Percentiles rank a stretch among this genome's conserved stretches.
phyloP scores from a whole-genome alignment of 2,113 vertebrate genomes.

The Percina caprodes region DNA sequence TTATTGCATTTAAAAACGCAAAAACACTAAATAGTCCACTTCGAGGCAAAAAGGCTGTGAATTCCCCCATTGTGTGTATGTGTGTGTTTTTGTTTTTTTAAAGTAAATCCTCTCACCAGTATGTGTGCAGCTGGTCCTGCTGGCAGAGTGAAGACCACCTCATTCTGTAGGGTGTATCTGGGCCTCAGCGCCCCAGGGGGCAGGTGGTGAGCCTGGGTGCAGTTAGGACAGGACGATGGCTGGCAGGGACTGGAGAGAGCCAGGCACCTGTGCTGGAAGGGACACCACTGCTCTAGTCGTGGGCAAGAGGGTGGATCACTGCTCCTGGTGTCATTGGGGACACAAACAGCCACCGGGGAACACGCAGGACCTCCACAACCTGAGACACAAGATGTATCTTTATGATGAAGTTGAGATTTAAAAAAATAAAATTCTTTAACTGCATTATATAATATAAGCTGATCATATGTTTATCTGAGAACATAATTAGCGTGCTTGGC shows the following conservation, averaged over 20 bases:
- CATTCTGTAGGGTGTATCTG: conserved; percentile 76
- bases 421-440: background rate
- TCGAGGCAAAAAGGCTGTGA: background rate
- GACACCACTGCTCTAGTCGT: conserved; percentile 86
- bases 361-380: conserved; percentile 74
- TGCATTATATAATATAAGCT: background rate
- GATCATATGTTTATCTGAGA: background rate
- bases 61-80: too few relatives aligned
- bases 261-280: conserved; percentile 78
- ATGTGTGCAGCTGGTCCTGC: conserved; percentile 85
- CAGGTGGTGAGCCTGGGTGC: conserved; percentile 62
- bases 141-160: conserved; percentile 85
- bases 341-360: conserved; percentile 70
- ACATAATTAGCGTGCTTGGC: background rate
- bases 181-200: conserved; percentile 68
- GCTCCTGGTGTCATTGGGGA: conserved; percentile 53
- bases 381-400: conserved; percentile 33
- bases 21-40: background rate
- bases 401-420: background rate
- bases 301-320: conserved; percentile 73
- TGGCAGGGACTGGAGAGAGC: conserved; percentile 81
- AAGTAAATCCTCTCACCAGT: conserved; percentile 82
- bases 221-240: conserved; percentile 77
- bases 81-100: too few relatives aligned
- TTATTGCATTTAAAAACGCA: conserved; percentile 19